Evolutionary conservation across 2,888 invertebrate genomes (phyloP), one percentile per base, ranked within the genome.

Genomic region (Synergus laeviventris): DNA sequence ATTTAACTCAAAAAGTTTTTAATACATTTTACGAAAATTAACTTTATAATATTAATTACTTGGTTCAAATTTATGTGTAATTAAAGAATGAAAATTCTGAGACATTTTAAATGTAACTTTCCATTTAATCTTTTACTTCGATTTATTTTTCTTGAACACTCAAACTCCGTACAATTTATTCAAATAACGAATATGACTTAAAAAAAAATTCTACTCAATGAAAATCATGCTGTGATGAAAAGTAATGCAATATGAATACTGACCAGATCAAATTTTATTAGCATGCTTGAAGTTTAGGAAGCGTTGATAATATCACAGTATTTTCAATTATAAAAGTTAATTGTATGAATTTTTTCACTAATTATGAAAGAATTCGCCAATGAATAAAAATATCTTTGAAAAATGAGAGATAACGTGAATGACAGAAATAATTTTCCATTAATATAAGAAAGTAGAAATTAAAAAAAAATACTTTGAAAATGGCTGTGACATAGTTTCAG

Each of bases 401-500:
- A 31, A 31, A 31, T 31, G 31, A 0, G 4, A 31, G 31, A 49
- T 14, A 49, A n/a, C n/a, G n/a, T 49, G 2, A n/a, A n/a, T 49
- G n/a, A 49, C 0, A 49, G 31, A 31, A 49, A 49, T 49, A n/a
- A n/a, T 49, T n/a, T 49, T 49, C n/a, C 49, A 9, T 49, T 2
- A 49, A n/a, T 49, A 49, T n/a, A n/a, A n/a, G 49, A n/a, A 9
- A 8, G 49, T 18, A n/a, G 1, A n/a, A 2, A 38, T 38, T 21
- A 38, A n/a, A 1, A 18, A 62, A 62, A 45, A 66, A 66, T 66
- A 66, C 45, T 66, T 18, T 45, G 66, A 45, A 24, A 76, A 59
- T 61, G 61, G 38, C 18, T 76, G 60, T 73, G 59, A 59, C 2
- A 16, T 39, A 74, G 39, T 74, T 56, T 16, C 59, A 73, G 49